These are phyloP conservation scores for Athalia circularis DNA, from an alignment of 2,888 invertebrate species.

Conservation along the genomic window DNA sequence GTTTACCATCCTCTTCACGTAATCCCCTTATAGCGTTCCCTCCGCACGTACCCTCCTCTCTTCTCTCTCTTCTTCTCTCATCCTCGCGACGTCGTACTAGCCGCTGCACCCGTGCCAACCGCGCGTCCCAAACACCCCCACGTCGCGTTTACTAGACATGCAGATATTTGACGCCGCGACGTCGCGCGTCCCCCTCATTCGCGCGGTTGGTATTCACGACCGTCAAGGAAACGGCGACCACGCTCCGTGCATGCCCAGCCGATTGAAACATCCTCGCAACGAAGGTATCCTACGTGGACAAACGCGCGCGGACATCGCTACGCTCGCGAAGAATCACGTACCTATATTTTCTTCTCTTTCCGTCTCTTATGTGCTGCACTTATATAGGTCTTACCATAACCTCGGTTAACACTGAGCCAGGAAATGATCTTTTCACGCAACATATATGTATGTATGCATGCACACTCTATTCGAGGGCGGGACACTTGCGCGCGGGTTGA, in stretches of 20 bases:
- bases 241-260: slow-evolving; percentile 32
- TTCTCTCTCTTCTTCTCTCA: slow-evolving; percentile 2
- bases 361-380: background rate
- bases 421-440: slow-evolving; percentile 19
- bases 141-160: slow-evolving; percentile 41
- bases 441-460: background rate
- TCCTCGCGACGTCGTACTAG: slow-evolving; percentile 38
- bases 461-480: background rate
- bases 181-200: slow-evolving; percentile 6
- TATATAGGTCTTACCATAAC: slow-evolving; percentile 36
- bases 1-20: slow-evolving; percentile 49
- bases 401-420: slow-evolving; percentile 28
- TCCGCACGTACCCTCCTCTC: background rate
- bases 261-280: slow-evolving; percentile 42
- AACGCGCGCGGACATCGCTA: background rate
- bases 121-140: slow-evolving; percentile 28
- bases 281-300: slow-evolving; percentile 27
- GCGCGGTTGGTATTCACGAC: slow-evolving; percentile 34
- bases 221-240: slow-evolving; percentile 18
- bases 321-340: slow-evolving; percentile 33
- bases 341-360: background rate
- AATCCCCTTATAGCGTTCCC: slow-evolving; percentile 46
- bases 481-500: background rate
- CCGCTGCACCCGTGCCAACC: slow-evolving; percentile 8
- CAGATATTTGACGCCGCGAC: slow-evolving; percentile 41